Conservation (phyloP, 2,888 invertebrate species). For the Agrypnus murinus region DNA sequence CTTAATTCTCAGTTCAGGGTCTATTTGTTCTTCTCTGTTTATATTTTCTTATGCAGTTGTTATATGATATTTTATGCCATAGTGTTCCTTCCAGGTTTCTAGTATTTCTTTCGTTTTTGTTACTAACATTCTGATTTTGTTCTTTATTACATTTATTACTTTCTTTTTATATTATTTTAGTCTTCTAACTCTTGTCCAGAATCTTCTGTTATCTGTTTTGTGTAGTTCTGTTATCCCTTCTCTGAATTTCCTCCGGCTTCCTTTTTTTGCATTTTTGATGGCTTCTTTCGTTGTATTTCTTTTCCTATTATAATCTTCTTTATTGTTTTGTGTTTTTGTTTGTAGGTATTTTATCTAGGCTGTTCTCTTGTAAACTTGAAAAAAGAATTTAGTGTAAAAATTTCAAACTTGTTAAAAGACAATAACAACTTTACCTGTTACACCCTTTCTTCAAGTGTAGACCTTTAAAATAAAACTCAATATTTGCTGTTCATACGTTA, state of each 20-base stretch:
- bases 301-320: slow-evolving; percentile 1
- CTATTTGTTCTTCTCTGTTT: not conserved
- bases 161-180: slow-evolving; percentile 6
- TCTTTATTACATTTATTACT: slow-evolving; percentile 4
- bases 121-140: not conserved
- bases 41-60: not conserved
- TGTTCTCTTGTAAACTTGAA: no score
- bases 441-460: no score
- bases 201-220: slow-evolving; percentile 5
- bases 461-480: no score
- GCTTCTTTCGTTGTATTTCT: slow-evolving; percentile 1
- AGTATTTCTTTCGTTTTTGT: not conserved
- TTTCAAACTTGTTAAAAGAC: no score
- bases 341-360: no score
- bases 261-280: slow-evolving; percentile 1
- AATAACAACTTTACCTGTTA: no score
- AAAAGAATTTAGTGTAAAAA: no score
- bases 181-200: slow-evolving; percentile 5
- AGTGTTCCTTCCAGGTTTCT: not conserved
- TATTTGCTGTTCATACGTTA: no score
- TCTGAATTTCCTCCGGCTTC: slow-evolving; percentile 1
- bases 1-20: not conserved
- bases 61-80: not conserved
- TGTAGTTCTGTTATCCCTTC: not conserved
- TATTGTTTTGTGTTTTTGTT: no score